These are phyloP conservation scores for Dasysyrphus albostriatus DNA, from an alignment of 2,888 invertebrate species.

Conservation along the genomic window DNA sequence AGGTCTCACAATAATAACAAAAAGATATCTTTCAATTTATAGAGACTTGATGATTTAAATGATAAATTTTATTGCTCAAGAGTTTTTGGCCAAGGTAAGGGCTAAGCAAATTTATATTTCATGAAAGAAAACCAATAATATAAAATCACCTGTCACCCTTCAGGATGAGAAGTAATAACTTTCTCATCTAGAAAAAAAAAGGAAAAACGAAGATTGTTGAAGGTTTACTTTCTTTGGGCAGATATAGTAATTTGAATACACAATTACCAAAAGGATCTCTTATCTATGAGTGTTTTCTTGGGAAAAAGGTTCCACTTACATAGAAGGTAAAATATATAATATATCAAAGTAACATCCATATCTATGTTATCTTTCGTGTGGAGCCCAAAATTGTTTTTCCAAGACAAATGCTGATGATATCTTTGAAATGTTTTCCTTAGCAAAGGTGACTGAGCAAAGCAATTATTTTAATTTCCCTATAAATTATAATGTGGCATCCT, in stretches of 20 bases:
- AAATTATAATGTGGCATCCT: neutral
- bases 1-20: conserved; percentile 1
- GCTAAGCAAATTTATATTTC: conserved; percentile 30
- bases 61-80: conserved; percentile 1
- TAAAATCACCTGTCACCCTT: conserved; percentile 35
- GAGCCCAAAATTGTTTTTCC: conserved; percentile 17
- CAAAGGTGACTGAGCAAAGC: conserved; percentile 25
- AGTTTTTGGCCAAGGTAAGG: neutral
- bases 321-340: neutral
- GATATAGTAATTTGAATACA: conserved; percentile 27
- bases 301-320: neutral
- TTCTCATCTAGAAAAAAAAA: neutral
- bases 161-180: neutral
- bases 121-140: conserved; percentile 30
- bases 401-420: conserved; percentile 1
- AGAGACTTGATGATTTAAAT: neutral
- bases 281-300: conserved; percentile 3
- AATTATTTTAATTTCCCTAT: conserved; percentile 30
- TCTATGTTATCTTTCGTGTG: neutral
- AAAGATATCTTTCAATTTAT: neutral
- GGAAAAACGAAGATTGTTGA: neutral
- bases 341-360: conserved; percentile 6
- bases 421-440: neutral
- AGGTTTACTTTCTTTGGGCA: neutral
- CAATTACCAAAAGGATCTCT: conserved; percentile 20